Evolutionary conservation across 2,113 vertebrate genomes (phyloP).

Genomic region (Entosphenus tridentatus): DNA sequence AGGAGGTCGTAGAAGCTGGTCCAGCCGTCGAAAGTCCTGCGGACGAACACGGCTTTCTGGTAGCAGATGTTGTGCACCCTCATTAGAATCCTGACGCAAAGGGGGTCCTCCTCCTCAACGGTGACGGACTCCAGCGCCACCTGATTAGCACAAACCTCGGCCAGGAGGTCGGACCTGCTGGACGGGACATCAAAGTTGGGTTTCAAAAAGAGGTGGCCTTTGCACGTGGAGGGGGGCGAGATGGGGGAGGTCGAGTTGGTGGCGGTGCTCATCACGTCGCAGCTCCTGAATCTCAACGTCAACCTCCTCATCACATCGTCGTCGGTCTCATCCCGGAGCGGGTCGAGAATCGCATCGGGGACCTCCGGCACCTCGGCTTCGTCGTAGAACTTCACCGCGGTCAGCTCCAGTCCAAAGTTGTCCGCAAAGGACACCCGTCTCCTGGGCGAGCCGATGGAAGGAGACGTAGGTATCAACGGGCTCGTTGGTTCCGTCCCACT

Average conservation of each 20-base stretch:
- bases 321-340: not conserved
- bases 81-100: constrained; percentile 39
- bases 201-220: not conserved
- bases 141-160: constrained; percentile 12
- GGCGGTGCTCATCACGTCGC: not conserved
- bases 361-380: not conserved
- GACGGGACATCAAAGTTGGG: constrained; percentile 31
- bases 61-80: constrained; percentile 70
- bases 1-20: constrained; percentile 46
- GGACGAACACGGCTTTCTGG: constrained; percentile 45
- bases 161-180: constrained; percentile 36
- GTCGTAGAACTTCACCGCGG: constrained; percentile 41
- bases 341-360: not conserved
- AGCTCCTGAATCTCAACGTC: too few relatives aligned
- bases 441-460: not conserved
- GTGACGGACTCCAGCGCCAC: constrained; percentile 37
- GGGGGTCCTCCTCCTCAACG: constrained; percentile 6
- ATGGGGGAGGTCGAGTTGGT: not conserved
- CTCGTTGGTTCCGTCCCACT: not conserved
- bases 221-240: not conserved
- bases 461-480: not conserved
- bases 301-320: not conserved
- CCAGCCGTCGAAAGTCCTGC: constrained; percentile 55
- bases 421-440: constrained; percentile 93
- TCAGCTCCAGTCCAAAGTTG: constrained; percentile 64